Base-by-base conservation (phyloP, 2,797 vertebrate genomes). In the Characodon lateralis region DNA sequence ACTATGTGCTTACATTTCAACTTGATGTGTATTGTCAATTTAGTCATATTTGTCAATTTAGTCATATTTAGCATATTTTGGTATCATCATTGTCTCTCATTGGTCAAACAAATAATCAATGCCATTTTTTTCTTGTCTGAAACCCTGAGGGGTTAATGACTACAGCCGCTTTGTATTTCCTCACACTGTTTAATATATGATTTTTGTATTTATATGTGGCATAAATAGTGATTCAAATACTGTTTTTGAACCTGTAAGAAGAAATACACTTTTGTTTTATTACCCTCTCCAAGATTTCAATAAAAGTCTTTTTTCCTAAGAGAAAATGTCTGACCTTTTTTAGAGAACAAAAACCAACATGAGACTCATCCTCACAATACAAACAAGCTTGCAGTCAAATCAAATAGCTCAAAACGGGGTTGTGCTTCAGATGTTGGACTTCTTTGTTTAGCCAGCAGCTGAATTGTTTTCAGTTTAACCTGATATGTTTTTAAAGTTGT, bases 271-370 rank as follows among this genome's bases (percentile, higher is more conserved):
- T 8, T 2, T 73, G 31, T 78, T 76, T 79, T 61, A 24, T 53
- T 66, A n/a, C 71, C 72, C 24, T 85, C 8, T 63, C 78, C 1
- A 35, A 76, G 0, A 85, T 84, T 83, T 91, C 26, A 92, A 90
- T 93, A 90, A 92, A 91, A 70, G 51, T 72, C 22, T 12, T 28
- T 79, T 78, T 58, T 31, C 2, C 65, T 6, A 46, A 35, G 0
- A 71, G 22, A 39, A 18, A 76, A 3, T 0, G 7, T 71, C 71
- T 51, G 43, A 63, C 20, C 9, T 2, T 14, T 39, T 69, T 66
- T 48, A 31, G 5, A 35, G 16, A 8, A 3, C 2, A 48, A 1
- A 63, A 75, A 69, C 56, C 24, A 5, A 10, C 2, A 73, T 16
- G 8, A 53, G 18, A 24, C 2, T n/a, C 55, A 51, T 69, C 22